Base-by-base conservation (phyloP, 2,113 vertebrate genomes). In the Mystacornis crossleyi region DNA sequence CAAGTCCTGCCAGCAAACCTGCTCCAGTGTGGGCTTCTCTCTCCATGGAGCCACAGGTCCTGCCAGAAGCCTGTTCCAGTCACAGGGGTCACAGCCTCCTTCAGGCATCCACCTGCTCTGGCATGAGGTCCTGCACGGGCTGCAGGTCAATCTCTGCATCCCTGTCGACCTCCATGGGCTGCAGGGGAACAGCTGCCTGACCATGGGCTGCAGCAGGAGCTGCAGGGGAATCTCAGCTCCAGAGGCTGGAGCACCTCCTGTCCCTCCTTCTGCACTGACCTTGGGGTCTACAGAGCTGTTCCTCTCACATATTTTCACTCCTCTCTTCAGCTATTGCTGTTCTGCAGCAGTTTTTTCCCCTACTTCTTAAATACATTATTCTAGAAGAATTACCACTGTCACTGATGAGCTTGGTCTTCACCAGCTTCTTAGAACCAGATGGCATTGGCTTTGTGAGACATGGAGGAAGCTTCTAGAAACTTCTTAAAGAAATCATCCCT, bases 381-480 rank as follows among this genome's bases (percentile, higher is more conserved):
- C 21, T 60, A 42, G 21, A 73, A 38, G 29, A 5, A 3, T 47
- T 60, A 60, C 12, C 34, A 36, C n/a, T 48, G 3, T 33, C 48
- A 31, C 26, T 55, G 21, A 42, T 3, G 7, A 12, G 14, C n/a
- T 80, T 0, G 0, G 51, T 43, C 40, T 54, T 66, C 0, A 0
- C 21, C 60, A 48, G n/a, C 8, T 62, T 55, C 53, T 83, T 23
- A 47, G 31, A 55, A 34, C 17, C 7, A 25, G 14, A 21, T 42
- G 55, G 17, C 62, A 48, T 4, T 14, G 18, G 18, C 31, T 66
- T 18, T 33, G 7, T 40, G 12, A 28, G 45, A 73, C 25, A 42
- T 3, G 7, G 38, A 38, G 21, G 47, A 67, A 67, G 15, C 12
- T 73, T 67, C 45, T 17, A 16, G 25, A 11, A 53, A 47, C 31